These are phyloP conservation scores for Diarsia dahlii DNA, from an alignment of 2,888 invertebrate species.

Conservation along the genomic window DNA sequence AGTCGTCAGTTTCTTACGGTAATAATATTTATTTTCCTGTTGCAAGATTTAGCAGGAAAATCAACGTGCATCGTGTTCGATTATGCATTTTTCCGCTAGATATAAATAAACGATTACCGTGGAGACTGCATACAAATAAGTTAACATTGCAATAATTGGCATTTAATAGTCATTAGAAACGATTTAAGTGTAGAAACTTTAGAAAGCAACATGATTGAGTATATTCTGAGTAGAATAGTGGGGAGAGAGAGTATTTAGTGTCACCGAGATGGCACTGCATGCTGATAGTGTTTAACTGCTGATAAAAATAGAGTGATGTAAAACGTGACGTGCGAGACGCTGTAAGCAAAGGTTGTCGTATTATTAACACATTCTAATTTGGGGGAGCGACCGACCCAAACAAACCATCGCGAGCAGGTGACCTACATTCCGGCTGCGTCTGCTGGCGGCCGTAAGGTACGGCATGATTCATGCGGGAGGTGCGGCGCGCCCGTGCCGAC, in stretches of 20 bases:
- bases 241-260: constrained; percentile 68
- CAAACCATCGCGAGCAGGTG: constrained; percentile 89
- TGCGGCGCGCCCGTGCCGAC: constrained; percentile 60
- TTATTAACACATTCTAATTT: constrained; percentile 89
- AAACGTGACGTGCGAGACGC: constrained; percentile 74
- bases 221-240: constrained; percentile 19
- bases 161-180: constrained; percentile 31
- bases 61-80: constrained; percentile 16
- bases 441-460: constrained; percentile 81
- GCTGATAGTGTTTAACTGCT: constrained; percentile 62
- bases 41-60: constrained; percentile 59
- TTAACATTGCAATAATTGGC: constrained; percentile 22
- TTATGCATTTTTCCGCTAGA: constrained; percentile 44
- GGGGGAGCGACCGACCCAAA: constrained; percentile 85
- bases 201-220: constrained; percentile 27
- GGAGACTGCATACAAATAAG: constrained; percentile 28
- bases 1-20: constrained; percentile 39
- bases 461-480: constrained; percentile 82
- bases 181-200: constrained; percentile 23
- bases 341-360: constrained; percentile 87
- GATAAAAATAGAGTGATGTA: constrained; percentile 80
- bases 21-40: constrained; percentile 58
- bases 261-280: constrained; percentile 74
- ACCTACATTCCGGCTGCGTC: constrained; percentile 87
- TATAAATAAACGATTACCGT: constrained; percentile 33